phyloP scores from a whole-genome alignment of 1,140 invertebrate genomes.

The Drosophila fuyamai region DNA sequence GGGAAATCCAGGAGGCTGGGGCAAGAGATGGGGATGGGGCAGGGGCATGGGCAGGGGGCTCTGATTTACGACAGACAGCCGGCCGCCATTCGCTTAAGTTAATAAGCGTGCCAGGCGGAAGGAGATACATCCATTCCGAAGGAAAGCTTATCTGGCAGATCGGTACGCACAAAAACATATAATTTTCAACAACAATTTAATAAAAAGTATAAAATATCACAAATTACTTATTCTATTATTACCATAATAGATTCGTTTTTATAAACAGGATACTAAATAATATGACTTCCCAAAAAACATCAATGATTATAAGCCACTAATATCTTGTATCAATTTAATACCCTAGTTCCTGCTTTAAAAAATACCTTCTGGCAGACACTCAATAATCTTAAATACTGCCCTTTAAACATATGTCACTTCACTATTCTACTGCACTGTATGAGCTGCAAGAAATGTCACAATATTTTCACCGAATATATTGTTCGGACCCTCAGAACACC shows the following conservation, averaged over 20 bases:
- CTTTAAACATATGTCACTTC: not conserved
- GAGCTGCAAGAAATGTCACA: conserved; percentile 31
- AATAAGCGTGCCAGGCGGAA: conserved; percentile 60
- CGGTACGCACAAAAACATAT: not conserved
- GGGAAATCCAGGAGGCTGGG: conserved; percentile 1
- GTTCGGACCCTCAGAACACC: conserved; percentile 39
- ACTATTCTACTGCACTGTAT: not conserved
- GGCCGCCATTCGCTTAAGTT: conserved; percentile 63
- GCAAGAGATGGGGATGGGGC: not conserved
- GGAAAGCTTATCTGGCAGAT: conserved; percentile 28
- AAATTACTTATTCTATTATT: no score
- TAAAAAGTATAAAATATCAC: not conserved
- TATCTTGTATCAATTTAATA: not conserved
- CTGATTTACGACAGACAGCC: conserved; percentile 72
- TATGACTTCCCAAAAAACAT: no score
- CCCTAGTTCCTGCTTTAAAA: no score
- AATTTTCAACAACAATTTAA: not conserved
- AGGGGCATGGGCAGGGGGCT: not conserved
- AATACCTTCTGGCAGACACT: conserved; percentile 1
- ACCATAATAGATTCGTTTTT: no score
- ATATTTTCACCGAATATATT: conserved; percentile 28
- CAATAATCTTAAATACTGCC: not conserved
- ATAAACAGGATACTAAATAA: not conserved
- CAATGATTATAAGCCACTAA: no score
- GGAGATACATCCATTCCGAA: conserved; percentile 25